These are phyloP conservation scores for Hippocampus guttulatus DNA, from an alignment of 2,113 vertebrate species.

Conservation along the genomic window DNA sequence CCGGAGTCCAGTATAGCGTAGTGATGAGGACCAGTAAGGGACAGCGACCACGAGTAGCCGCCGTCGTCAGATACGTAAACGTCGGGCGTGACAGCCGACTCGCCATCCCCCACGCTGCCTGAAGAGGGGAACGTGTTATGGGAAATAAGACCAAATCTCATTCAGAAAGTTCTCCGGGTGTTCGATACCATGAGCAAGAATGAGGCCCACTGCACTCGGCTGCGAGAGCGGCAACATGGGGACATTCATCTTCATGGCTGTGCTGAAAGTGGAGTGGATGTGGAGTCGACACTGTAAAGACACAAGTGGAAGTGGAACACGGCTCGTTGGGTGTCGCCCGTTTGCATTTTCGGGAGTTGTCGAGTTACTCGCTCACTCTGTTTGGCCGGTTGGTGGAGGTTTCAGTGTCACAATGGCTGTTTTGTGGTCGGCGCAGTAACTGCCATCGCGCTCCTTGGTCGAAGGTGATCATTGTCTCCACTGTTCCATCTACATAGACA, in stretches of 20 bases:
- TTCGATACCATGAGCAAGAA: conserved; percentile 86
- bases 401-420: conserved; percentile 76
- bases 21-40: conserved; percentile 85
- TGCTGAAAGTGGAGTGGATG: conserved; percentile 90
- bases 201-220: conserved; percentile 85
- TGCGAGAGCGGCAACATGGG: conserved; percentile 86
- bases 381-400: conserved; percentile 56
- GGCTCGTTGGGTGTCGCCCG: background rate
- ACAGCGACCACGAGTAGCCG: conserved; percentile 85
- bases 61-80: conserved; percentile 92
- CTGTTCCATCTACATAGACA: conserved; percentile 70
- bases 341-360: background rate
- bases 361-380: conserved; percentile 44
- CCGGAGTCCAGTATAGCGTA: conserved; percentile 92
- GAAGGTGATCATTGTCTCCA: conserved; percentile 87
- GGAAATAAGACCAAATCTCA: background rate
- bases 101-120: conserved; percentile 87
- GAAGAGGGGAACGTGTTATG: conserved; percentile 1
- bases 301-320: background rate
- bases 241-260: conserved; percentile 86
- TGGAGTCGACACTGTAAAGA: conserved; percentile 86
- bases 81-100: conserved; percentile 81
- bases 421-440: conserved; percentile 76
- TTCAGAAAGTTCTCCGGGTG: background rate
- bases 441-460: conserved; percentile 88